Evolutionary conservation across 2,888 invertebrate species (phyloP).

Genomic region (Venusia cambrica): DNA sequence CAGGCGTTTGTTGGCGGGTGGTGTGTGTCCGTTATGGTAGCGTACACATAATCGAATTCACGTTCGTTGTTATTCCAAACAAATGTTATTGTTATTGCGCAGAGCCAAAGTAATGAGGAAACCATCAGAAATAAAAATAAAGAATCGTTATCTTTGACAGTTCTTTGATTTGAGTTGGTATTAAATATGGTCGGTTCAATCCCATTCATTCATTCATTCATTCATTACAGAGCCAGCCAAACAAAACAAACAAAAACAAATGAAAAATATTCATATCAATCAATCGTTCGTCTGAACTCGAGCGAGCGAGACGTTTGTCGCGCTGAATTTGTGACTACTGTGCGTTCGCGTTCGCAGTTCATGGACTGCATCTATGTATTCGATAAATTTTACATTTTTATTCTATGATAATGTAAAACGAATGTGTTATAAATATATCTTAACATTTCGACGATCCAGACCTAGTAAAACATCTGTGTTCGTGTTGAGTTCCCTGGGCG

Average conservation of each 20-base stretch:
- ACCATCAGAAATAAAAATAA: neutral
- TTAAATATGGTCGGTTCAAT: neutral
- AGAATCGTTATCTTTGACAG: neutral
- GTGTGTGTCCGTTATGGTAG: no score
- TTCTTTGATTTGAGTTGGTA: neutral
- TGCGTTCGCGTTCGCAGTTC: conserved; percentile 77
- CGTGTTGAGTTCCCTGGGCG: conserved; percentile 63
- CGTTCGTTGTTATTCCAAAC: no score
- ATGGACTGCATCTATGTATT: conserved; percentile 36
- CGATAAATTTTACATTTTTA: conserved; percentile 28
- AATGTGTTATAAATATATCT: no score
- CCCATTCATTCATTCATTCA: conserved; percentile 16
- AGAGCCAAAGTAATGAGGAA: neutral
- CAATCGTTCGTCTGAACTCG: conserved; percentile 39
- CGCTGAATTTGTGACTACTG: conserved; percentile 60
- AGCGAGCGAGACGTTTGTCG: conserved; percentile 69
- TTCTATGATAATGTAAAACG: no score
- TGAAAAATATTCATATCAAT: conserved; percentile 4
- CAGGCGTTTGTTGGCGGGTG: no score
- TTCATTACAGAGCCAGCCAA: conserved; percentile 6
- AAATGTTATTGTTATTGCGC: no score
- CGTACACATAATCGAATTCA: no score
- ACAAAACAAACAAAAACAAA: neutral
- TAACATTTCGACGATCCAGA: no score
- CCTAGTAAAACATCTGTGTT: conserved; percentile 46